Evolutionary conservation across 2,797 vertebrate species (phyloP).

Genomic region (Aplochiton taeniatus): DNA sequence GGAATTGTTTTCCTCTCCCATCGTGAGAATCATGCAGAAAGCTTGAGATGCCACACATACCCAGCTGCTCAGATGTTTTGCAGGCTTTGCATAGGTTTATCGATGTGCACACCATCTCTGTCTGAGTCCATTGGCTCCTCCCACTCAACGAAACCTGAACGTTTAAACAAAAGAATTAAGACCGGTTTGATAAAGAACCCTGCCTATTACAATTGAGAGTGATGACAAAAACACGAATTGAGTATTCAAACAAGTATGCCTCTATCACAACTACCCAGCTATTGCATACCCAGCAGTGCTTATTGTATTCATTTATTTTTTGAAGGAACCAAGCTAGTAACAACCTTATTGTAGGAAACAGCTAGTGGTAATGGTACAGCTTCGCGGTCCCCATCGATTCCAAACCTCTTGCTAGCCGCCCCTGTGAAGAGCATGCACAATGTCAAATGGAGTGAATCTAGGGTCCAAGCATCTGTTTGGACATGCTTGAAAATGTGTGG

Average conservation of each 20-base stretch:
- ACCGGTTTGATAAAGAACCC: slow-evolving; percentile 8
- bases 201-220: too few relatives aligned
- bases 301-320: not conserved
- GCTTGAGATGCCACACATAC: slow-evolving; percentile 56
- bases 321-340: not conserved
- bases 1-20: slow-evolving; percentile 5
- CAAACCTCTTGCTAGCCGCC: slow-evolving; percentile 89
- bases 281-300: not conserved
- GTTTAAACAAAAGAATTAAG: not conserved
- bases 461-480: not conserved
- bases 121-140: slow-evolving; percentile 82
- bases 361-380: slow-evolving; percentile 89
- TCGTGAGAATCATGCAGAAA: too few relatives aligned
- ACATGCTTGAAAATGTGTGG: not conserved
- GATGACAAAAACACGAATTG: too few relatives aligned
- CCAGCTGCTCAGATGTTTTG: slow-evolving; percentile 80
- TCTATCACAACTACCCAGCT: not conserved
- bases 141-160: slow-evolving; percentile 86
- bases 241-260: not conserved
- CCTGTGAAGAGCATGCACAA: slow-evolving; percentile 67
- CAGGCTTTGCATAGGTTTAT: slow-evolving; percentile 88
- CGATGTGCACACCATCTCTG: slow-evolving; percentile 87
- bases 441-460: not conserved
- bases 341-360: slow-evolving; percentile 90
- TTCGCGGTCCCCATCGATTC: slow-evolving; percentile 90